These are phyloP conservation scores for Sialia sialis DNA, from an alignment of 2,113 vertebrate species.

Conservation along the genomic window DNA sequence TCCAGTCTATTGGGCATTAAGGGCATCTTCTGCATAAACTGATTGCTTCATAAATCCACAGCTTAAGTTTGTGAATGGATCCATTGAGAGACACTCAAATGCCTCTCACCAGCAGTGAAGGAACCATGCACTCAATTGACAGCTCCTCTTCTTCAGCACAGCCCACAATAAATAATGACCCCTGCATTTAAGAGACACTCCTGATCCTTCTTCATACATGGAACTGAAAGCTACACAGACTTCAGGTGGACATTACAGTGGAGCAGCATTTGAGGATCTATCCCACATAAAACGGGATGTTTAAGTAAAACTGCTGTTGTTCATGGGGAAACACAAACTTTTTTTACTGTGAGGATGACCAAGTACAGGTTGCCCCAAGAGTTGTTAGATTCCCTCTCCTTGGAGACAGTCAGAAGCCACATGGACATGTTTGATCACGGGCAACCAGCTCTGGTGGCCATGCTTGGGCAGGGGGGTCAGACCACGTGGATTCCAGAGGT, in stretches of 20 bases:
- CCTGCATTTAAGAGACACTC: neutral
- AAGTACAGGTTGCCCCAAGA: neutral
- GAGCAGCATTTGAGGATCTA: neutral
- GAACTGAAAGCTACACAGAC: neutral
- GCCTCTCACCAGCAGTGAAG: neutral
- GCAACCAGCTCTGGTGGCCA: neutral
- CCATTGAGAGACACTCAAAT: neutral
- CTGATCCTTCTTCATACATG: neutral
- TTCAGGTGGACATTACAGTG: neutral
- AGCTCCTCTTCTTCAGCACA: neutral
- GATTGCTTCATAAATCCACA: neutral
- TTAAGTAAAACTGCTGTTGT: neutral
- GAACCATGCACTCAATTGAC: neutral
- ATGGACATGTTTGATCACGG: neutral
- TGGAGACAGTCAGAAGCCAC: neutral
- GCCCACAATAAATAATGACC: neutral
- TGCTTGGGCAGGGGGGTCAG: neutral
- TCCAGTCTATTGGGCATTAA: neutral
- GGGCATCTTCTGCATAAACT: neutral
- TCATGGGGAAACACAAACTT: neutral
- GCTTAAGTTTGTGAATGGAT: neutral
- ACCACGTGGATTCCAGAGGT: neutral
- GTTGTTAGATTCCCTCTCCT: neutral
- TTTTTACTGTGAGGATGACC: neutral
- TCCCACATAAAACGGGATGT: neutral